phyloP scores from a whole-genome alignment of 2,888 invertebrate species.

The Dorcus hopei region DNA sequence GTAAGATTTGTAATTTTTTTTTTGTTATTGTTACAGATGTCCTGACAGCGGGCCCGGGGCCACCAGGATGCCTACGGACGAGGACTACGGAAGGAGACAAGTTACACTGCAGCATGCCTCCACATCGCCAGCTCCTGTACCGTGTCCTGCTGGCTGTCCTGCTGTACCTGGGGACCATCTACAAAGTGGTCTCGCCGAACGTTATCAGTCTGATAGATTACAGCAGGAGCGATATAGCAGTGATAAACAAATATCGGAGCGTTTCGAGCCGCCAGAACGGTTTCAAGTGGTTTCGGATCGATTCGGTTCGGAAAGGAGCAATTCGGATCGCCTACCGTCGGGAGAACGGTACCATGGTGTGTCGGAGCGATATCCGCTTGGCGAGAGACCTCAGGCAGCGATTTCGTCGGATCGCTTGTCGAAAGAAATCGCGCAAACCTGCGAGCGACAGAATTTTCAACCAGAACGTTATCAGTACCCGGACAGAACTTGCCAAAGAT shows the following conservation, averaged over 20 bases:
- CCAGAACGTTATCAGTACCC: slow-evolving; percentile 36
- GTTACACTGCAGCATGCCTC: slow-evolving; percentile 36
- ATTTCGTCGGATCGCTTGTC: slow-evolving; percentile 44
- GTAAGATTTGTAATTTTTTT: too few species aligned
- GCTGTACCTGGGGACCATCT: slow-evolving; percentile 33
- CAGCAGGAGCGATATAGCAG: slow-evolving; percentile 19
- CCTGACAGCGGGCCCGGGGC: slow-evolving; percentile 65
- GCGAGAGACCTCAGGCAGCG: slow-evolving; percentile 51
- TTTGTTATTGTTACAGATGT: slow-evolving; percentile 53
- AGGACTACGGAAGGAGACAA: slow-evolving; percentile 48
- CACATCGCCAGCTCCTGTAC: slow-evolving; percentile 30
- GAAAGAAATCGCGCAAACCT: slow-evolving; percentile 15
- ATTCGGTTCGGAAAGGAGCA: slow-evolving; percentile 41
- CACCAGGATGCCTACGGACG: slow-evolving; percentile 59
- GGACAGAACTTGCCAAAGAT: slow-evolving; percentile 22
- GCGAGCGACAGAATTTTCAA: slow-evolving; percentile 21
- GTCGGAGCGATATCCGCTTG: slow-evolving; percentile 46
- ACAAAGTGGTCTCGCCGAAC: slow-evolving; percentile 28
- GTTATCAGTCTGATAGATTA: slow-evolving; percentile 23
- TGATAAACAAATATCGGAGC: slow-evolving; percentile 20
- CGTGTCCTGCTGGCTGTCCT: slow-evolving; percentile 37
- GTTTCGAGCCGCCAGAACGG: slow-evolving; percentile 28
- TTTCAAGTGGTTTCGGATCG: slow-evolving; percentile 27
- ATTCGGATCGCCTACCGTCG: slow-evolving; percentile 43
- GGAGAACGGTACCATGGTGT: slow-evolving; percentile 45